Base-by-base conservation (phyloP, 2,797 vertebrate species). In the Leptatherina wallacei region DNA sequence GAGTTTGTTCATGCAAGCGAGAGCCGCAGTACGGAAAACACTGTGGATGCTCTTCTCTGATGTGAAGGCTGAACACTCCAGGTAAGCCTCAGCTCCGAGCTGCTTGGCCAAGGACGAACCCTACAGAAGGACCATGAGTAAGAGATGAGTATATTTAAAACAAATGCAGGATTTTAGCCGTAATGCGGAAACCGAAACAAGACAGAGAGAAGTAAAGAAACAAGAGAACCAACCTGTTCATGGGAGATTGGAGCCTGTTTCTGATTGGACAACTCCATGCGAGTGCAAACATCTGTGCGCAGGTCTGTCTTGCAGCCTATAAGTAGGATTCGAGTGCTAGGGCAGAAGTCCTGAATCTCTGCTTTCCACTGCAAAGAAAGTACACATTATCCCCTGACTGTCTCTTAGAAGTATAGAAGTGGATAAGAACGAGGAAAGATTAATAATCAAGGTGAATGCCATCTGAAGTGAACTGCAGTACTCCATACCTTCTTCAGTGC, bases 11-110 rank as follows among this genome's bases (percentile, higher is more conserved):
- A 97, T 92, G 88, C 96, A 98, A 82, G 96, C 92, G 66, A 93
- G 87, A 4, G 97, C 96, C 0, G 95, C 96, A 0, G 88, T 95
- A 72, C 97, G 95, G 88, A 98, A 98, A 81, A 97, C 94, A 68
- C 96, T 97, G 91, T 98, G 96, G 74, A 99, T 95, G 56, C 97
- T 98, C 80, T 97, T 98, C 85, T 99, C 97, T 0, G 97, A 98
- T 0, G 97, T 98, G 91, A 98, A 98, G 7, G 97, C 97, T 0
- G 97, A 99, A 72, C 97, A 97, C 88, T 99, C 97, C 89, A 98
- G 91, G 91, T 98, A 99, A 0, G 94, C 88, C 86, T 97, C 96
- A 0, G 97, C 97, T 52, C 97, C 97, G 35, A 98, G 72, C 87
- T 98, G 97, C 88, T 96, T 96, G 74, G 97, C 97, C 55, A 96